Percentiles rank a stretch among this genome's conserved stretches.
Conservation (phyloP, 2,888 invertebrate genomes). For the Drosophila monieri region DNA sequence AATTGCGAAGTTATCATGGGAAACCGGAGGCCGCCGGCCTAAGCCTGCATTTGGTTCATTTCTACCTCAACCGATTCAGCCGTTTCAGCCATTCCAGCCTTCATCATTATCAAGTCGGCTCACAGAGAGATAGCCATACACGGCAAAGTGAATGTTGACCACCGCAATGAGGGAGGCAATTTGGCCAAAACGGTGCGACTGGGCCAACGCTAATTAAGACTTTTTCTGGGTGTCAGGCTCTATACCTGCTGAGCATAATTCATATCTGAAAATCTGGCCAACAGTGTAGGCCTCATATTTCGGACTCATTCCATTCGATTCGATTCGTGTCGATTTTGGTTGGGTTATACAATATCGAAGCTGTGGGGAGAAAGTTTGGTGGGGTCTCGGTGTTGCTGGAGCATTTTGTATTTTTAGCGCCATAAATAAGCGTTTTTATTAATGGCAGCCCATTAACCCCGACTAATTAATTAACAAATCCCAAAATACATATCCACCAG, state of each 20-base stretch:
- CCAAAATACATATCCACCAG: slow-evolving; percentile 42
- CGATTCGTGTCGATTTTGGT: slow-evolving; percentile 9
- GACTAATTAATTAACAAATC: slow-evolving; percentile 73
- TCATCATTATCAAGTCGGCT: slow-evolving; percentile 53
- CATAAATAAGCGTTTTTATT: slow-evolving; percentile 75
- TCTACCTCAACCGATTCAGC: slow-evolving; percentile 7
- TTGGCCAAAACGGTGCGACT: slow-evolving; percentile 49
- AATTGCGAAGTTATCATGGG: slow-evolving; percentile 76
- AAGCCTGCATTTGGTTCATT: slow-evolving; percentile 37
- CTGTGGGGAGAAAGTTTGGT: slow-evolving; percentile 61
- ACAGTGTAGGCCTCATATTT: slow-evolving; percentile 31
- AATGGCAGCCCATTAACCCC: slow-evolving; percentile 74
- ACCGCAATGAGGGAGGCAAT: slow-evolving; percentile 35
- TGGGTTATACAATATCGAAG: slow-evolving; percentile 55
- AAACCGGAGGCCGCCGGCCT: slow-evolving; percentile 32
- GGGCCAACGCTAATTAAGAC: slow-evolving; percentile 65
- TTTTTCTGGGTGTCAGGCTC: slow-evolving; percentile 47
- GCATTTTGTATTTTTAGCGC: slow-evolving; percentile 60
- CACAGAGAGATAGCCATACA: slow-evolving; percentile 67
- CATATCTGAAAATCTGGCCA: slow-evolving; percentile 43
- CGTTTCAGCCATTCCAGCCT: slow-evolving; percentile 26
- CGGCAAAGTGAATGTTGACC: slow-evolving; percentile 54
- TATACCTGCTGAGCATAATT: slow-evolving; percentile 60
- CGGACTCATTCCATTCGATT: slow-evolving; percentile 7
- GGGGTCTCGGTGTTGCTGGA: slow-evolving; percentile 15